Percentiles rank a stretch among this genome's conserved stretches.
These are phyloP conservation scores for Pandemis corylana DNA, from an alignment of 2,888 invertebrate genomes.

Conservation along the genomic window DNA sequence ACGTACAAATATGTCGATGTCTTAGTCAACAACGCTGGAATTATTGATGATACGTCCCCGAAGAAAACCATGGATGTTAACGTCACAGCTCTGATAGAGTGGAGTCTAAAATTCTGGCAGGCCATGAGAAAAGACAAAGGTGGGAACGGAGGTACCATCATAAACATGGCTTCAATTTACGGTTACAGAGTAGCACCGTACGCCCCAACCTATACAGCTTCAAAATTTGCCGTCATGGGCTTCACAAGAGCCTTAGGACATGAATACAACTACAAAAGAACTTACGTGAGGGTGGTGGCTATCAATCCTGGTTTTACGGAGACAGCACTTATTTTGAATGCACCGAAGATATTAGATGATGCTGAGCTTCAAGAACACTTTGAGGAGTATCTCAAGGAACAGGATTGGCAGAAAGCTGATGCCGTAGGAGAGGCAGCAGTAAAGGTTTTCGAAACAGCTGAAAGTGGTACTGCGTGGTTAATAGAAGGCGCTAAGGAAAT, in stretches of 20 bases:
- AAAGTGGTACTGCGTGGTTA: constrained; percentile 82
- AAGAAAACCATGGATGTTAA: constrained; percentile 69
- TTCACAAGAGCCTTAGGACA: constrained; percentile 79
- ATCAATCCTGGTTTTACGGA: constrained; percentile 83
- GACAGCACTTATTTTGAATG: constrained; percentile 54
- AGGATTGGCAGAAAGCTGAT: constrained; percentile 61
- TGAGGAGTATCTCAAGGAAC: constrained; percentile 45
- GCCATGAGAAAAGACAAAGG: constrained; percentile 84
- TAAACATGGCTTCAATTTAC: constrained; percentile 87
- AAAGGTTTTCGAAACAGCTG: constrained; percentile 65
- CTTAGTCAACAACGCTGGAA: constrained; percentile 76
- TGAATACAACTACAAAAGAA: constrained; percentile 70
- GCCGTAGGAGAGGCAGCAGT: constrained; percentile 61
- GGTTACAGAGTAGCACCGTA: constrained; percentile 80
- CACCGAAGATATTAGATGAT: constrained; percentile 45
- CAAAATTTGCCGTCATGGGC: constrained; percentile 84
- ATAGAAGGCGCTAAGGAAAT: constrained; percentile 72
- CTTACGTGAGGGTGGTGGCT: constrained; percentile 81
- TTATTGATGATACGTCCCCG: constrained; percentile 54
- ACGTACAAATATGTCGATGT: constrained; percentile 70
- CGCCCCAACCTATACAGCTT: constrained; percentile 85
- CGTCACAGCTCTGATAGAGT: constrained; percentile 59
- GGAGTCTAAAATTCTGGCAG: constrained; percentile 83
- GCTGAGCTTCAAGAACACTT: constrained; percentile 48
- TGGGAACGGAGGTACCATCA: constrained; percentile 86